These are phyloP conservation scores for Hydractinia echinata DNA, from an alignment of 30 jellyfish, hydroid and myxozoan species.

Conservation along the genomic window DNA sequence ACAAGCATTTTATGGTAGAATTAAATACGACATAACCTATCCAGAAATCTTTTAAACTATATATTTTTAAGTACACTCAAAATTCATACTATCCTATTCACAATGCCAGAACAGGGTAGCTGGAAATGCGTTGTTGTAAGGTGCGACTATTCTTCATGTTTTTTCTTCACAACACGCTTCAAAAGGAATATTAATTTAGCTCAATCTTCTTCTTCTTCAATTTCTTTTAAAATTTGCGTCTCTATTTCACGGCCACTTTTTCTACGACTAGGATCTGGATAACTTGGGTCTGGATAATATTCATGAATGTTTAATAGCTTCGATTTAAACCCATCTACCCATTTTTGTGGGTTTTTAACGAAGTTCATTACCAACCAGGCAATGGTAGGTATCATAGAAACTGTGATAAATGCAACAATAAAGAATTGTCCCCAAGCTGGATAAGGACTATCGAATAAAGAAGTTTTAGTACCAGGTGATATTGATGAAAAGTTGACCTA, in stretches of 20 bases:
- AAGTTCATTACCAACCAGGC: constrained; percentile 41
- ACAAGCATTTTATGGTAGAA: no score
- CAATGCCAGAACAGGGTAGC: no score
- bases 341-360: not conserved
- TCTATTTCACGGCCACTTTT: constrained; percentile 55
- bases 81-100: no score
- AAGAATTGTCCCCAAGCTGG: constrained; percentile 94
- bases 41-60: no score
- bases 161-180: not conserved
- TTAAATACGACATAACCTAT: no score
- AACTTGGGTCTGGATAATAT: constrained; percentile 82
- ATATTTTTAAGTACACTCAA: no score
- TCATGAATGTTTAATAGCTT: constrained; percentile 28
- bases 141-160: no score
- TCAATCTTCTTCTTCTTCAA: not conserved
- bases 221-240: constrained; percentile 41
- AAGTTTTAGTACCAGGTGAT: constrained; percentile 46
- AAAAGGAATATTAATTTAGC: not conserved
- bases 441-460: constrained; percentile 46
- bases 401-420: constrained; percentile 47
- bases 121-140: no score
- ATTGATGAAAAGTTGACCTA: constrained; percentile 48
- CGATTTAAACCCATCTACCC: not conserved
- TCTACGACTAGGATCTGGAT: constrained; percentile 60
- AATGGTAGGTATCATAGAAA: constrained; percentile 57